phyloP scores from a whole-genome alignment of 2,113 vertebrate genomes.

The Plecturocebus donacophilus region DNA sequence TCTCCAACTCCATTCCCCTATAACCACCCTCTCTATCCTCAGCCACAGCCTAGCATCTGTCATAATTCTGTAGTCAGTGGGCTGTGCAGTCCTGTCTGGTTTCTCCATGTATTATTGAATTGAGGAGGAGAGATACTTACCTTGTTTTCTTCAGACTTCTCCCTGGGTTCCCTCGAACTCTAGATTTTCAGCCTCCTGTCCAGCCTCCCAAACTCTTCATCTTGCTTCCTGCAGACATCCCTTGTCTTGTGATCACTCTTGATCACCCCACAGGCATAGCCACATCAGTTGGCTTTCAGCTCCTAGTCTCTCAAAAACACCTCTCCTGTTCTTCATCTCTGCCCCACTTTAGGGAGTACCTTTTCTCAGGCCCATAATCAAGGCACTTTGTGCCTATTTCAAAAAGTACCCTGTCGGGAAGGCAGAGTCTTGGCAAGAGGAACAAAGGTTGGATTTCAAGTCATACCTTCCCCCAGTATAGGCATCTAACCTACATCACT shows the following conservation, averaged over 20 bases:
- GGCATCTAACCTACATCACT: background rate
- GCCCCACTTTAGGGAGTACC: background rate
- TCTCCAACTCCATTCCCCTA: too few relatives aligned
- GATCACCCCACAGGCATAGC: background rate
- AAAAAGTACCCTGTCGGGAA: background rate
- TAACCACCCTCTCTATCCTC: fast-evolving
- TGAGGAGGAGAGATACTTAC: background rate
- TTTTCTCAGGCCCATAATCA: background rate
- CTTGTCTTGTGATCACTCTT: background rate
- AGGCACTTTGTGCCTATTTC: background rate
- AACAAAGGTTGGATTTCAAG: background rate
- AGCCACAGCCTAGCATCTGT: background rate
- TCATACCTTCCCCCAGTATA: background rate
- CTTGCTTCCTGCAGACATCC: background rate
- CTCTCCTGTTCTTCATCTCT: background rate
- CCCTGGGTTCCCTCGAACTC: too few relatives aligned
- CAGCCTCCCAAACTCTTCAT: background rate
- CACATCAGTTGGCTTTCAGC: background rate
- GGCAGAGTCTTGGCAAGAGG: background rate
- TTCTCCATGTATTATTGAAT: background rate
- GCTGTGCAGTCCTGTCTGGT: background rate
- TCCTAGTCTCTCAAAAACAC: background rate
- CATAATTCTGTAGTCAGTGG: too few relatives aligned
- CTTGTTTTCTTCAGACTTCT: background rate
- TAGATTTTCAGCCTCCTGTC: background rate